Conservation (phyloP, 2,797 vertebrate species). For the Tympanoctomys barrerae region DNA sequence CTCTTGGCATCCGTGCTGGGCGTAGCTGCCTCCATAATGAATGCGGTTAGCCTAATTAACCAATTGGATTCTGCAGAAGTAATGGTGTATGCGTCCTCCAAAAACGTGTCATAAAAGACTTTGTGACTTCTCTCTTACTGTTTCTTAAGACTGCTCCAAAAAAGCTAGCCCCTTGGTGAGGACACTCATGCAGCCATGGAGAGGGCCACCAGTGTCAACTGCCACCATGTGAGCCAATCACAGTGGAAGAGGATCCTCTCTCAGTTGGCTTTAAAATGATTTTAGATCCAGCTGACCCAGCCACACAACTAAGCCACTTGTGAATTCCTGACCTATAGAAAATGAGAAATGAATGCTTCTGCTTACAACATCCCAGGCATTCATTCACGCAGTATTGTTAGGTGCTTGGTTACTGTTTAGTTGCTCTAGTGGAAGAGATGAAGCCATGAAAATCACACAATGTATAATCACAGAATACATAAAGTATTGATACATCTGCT, state of each 20-base stretch:
- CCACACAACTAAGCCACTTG: neutral
- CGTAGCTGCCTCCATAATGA: neutral
- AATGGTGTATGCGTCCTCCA: neutral
- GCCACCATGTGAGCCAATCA: neutral
- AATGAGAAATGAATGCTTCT: conserved; percentile 2
- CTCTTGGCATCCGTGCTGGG: neutral
- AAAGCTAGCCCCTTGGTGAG: neutral
- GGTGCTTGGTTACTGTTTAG: neutral
- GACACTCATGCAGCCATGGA: neutral
- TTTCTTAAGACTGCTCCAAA: neutral
- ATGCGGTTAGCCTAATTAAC: neutral
- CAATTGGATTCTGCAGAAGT: neutral
- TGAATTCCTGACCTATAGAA: conserved; percentile 27
- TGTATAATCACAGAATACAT: neutral
- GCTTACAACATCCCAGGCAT: neutral
- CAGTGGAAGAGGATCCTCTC: neutral
- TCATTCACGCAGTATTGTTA: neutral
- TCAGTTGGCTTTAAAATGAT: neutral
- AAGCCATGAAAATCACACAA: neutral
- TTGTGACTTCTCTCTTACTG: neutral
- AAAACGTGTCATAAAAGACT: neutral
- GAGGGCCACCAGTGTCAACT: neutral
- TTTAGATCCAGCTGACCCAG: neutral
- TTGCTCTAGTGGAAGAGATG: neutral
- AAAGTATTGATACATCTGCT: neutral